Evolutionary conservation across 2,888 invertebrate species (phyloP).

Genomic region (Acholoe squamosa): DNA sequence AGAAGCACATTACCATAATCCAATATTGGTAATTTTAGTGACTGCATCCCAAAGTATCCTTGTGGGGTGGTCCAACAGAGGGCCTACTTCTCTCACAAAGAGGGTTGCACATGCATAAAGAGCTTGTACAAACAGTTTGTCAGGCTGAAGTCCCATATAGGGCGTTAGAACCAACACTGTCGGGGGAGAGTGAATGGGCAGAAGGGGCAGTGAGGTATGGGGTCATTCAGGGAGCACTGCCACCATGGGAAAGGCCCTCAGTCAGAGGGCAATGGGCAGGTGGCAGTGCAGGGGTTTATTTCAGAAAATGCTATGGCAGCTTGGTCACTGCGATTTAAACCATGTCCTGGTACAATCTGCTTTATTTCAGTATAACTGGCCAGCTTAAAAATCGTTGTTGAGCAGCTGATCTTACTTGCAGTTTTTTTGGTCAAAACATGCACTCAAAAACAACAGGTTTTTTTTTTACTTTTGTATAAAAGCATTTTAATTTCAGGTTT

Average conservation of each 20-base stretch:
- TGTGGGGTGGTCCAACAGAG: background rate
- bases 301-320: no score
- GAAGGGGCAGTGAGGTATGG: background rate
- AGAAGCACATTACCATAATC: background rate
- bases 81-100: background rate
- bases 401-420: no score
- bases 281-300: background rate
- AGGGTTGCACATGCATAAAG: background rate
- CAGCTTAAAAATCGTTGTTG: no score
- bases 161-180: slow-evolving; percentile 6
- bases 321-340: no score
- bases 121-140: slow-evolving; percentile 1
- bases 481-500: no score
- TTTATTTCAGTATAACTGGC: no score
- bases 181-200: background rate
- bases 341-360: no score
- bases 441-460: no score
- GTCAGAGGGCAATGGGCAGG: background rate
- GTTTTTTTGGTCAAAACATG: no score
- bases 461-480: no score
- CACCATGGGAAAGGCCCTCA: no score
- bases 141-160: background rate
- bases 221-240: background rate
- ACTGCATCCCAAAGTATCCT: slow-evolving; percentile 20
- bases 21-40: slow-evolving; percentile 20